Base-by-base conservation (phyloP, 2,888 invertebrate genomes). In the Zygothrica quintamaculata region DNA sequence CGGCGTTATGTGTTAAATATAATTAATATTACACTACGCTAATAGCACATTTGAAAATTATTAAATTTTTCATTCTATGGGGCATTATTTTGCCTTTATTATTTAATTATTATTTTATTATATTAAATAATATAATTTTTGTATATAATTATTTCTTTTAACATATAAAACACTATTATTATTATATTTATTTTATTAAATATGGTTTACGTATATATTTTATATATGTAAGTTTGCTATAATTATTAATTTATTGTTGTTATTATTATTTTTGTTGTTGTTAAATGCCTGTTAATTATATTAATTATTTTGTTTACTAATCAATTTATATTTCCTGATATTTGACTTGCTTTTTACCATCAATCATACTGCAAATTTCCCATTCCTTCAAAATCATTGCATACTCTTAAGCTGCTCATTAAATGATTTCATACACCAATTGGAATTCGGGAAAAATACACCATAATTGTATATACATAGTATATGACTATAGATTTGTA, bases 211-310 rank as follows among this genome's bases (percentile, higher is more conserved):
- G 71, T 73, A 77, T 77, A 77, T 65, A 51, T 65, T 65, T 67
- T 44, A 57, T 71, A 60, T 75, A 65, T 68, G 55, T 65, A 47
- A 62, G 61, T 65, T 68, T 59, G 61, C 65, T 65, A 67, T 67
- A 55, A 57, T 66, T 44, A 48, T 48, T 53, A 48, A 53, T 46
- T 39, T 11, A 33, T 55, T 52, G 29, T 51, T 65, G 42, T 11
- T 59, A 29, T 29, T 51, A 58, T 55, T 62, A 58, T 77, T 26
- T 70, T 62, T 59, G 31, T 56, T 59, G 31, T 58, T 69, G 36
- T 80, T 80, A 87, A 87, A 87, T 87, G 81, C 81, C 66, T 82
- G 84, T 85, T 70, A 73, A 75, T 87, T 67, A 77, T 70, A 61
- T 72, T 77, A 73, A 77, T 69, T 56, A 66, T 33, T 67, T 65